Evolutionary conservation across 64 coral and sea anemone species (phyloP), one percentile per base, ranked within the genome.

Genomic region (Actinia tenebrosa): DNA sequence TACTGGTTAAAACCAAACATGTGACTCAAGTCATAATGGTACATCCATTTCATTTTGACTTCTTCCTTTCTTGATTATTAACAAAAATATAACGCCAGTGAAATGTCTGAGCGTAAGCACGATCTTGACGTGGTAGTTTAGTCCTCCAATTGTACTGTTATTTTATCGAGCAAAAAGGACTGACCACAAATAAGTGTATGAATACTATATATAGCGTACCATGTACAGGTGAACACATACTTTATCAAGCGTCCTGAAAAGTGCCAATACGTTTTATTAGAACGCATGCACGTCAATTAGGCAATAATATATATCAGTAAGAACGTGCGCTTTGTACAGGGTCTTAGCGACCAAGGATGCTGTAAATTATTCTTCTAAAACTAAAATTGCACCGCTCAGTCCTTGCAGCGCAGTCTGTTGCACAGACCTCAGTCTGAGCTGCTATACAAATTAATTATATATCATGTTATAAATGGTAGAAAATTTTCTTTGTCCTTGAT

Each of bases 361-460:
- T 89, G 84, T 87, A 95, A 96, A 96, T 92, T 92, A 92, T 87
- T 86, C 90, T 89, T 96, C 94, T 96, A 96, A 96, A 96, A 96
- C 94, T 96, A 96, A 96, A 96, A 96, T 93, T 93, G 89, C 94
- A 88, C 83, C 78, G 77, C 52, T 68, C 81, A 77, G 85, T 89
- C 61, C 86, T 72, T 44, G 87, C 46, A 92, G 69, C 43, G 66
- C 63, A 82, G 80, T 64, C 75, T 58, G 64, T 58, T 66, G 37
- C 27, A 80, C 84, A 53, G 71, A 56, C 88, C 3, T 44, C 53
- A 52, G 44, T 50, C 89, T 86, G 78, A 87, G 86, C 90, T 89
- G 88, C 94, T 96, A 96, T 96, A 96, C 94, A 96, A 96, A 96
- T 96, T 93, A 96, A 96, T 96, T 96, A 96, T 96, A 96, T 96